Evolutionary conservation across 2,888 invertebrate species (phyloP).

Genomic region (Actias luna): DNA sequence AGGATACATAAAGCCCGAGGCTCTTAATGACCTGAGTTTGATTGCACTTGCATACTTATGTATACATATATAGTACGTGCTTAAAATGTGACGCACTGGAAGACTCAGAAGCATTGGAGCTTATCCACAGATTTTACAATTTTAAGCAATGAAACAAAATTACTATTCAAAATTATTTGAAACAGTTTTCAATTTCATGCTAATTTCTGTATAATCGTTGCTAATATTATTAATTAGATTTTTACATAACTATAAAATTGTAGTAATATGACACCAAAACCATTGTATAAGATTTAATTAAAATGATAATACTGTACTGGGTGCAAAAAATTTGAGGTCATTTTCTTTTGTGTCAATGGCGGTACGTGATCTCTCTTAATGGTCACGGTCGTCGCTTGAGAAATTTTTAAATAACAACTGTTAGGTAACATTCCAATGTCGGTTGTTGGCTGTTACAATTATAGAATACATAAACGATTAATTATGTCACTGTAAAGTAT

Average conservation of each 20-base stretch:
- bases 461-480: conserved; percentile 8
- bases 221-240: no score
- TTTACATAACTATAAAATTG: no score
- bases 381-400: conserved; percentile 33
- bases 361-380: conserved; percentile 24
- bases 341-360: conserved; percentile 35
- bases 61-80: not conserved
- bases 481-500: not conserved
- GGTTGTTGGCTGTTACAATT: conserved; percentile 20
- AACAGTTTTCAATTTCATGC: no score
- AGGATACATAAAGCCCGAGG: not conserved
- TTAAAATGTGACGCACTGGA: not conserved
- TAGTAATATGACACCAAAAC: no score
- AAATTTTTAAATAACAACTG: conserved; percentile 31
- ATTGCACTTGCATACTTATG: not conserved
- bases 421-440: conserved; percentile 27
- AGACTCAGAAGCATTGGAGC: no score
- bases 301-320: not conserved
- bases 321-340: conserved; percentile 20
- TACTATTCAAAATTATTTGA: no score
- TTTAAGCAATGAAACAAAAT: no score
- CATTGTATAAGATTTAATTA: not conserved
- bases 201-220: no score
- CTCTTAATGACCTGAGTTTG: not conserved
- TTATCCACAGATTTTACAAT: no score